phyloP scores from a whole-genome alignment of 2,113 vertebrate species.

The Maccullochella peelii region DNA sequence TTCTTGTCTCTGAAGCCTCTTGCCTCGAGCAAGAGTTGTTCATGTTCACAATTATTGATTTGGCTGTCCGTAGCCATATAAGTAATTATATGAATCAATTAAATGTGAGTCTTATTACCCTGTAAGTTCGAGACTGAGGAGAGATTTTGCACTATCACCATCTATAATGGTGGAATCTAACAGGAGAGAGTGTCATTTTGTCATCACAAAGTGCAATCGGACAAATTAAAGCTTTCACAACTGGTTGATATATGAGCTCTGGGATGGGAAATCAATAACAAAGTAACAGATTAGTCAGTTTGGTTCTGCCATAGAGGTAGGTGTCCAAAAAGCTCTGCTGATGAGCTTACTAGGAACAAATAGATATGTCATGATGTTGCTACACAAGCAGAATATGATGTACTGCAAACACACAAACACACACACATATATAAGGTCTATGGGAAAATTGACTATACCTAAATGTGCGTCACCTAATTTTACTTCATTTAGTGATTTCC shows the following conservation, averaged over 20 bases:
- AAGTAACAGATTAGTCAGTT: conserved; percentile 6
- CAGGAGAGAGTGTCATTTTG: neutral
- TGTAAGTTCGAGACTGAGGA: conserved; percentile 9
- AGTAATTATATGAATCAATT: conserved; percentile 41
- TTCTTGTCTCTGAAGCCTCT: conserved; percentile 22
- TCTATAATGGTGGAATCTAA: conserved; percentile 13
- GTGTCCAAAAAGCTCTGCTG: neutral
- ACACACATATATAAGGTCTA: neutral
- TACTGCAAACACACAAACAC: neutral
- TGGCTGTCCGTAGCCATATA: conserved; percentile 9
- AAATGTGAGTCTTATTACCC: conserved; percentile 19
- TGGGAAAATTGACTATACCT: neutral
- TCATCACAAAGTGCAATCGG: conserved; percentile 20
- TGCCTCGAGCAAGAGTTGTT: conserved; percentile 7
- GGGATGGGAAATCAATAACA: conserved; percentile 29
- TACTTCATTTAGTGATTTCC: neutral
- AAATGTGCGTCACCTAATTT: neutral
- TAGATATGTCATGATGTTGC: neutral
- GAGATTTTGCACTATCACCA: neutral
- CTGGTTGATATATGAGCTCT: neutral
- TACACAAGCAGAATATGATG: neutral
- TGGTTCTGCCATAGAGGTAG: neutral
- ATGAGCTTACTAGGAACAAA: conserved; percentile 8
- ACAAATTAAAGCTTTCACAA: conserved; percentile 44
- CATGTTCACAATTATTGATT: conserved; percentile 47